Evolutionary conservation across 2,888 invertebrate species (phyloP), one percentile per base, ranked within the genome.

Genomic region (Lepidonotus clava): DNA sequence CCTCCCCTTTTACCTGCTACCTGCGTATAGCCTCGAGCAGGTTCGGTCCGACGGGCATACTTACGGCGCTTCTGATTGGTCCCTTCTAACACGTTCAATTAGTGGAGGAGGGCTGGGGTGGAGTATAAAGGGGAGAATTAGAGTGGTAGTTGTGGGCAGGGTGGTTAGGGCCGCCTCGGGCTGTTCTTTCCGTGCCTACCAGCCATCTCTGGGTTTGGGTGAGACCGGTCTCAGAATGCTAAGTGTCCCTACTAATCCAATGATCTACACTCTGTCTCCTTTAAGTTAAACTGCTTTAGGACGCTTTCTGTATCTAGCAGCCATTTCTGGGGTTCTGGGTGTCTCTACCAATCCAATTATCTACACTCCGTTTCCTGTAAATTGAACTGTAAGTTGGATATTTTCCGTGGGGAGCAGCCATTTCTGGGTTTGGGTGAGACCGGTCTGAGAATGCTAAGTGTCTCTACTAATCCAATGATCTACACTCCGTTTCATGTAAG

Each of bases 61-160:
- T 80, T 80, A 80, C 24, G 46, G 6, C 8, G 32, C 21, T 46
- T 6, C 41, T 46, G 51, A 80, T 80, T 80, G 28, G 32, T 24
- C 80, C 80, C 76, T 41, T 46, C 46, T 46, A 46, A 80, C 24
- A 80, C 80, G 18, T 80, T 80, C 80, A 80, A 80, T 80, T 80
- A 80, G 80, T 51, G 46, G 46, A 46, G 46, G 46, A 46, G 46
- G 46, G 46, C 24, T 5, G 38, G 71, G 71, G 32, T 6, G 67
- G n/a, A 8, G 56, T 8, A n/a, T 11, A 24, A 5, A 56, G n/a
- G n/a, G 5, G 56, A n/a, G 56, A n/a, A 5, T 8, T n/a, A n/a
- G 11, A n/a, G 14, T 8, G 56, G 11, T 56, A 24, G 56, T 8
- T 18, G 56, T 8, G 56, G 24, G 56, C 5, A 46, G 46, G 46